Conservation (phyloP, 1,140 invertebrate species). For the Hestina assimilis region DNA sequence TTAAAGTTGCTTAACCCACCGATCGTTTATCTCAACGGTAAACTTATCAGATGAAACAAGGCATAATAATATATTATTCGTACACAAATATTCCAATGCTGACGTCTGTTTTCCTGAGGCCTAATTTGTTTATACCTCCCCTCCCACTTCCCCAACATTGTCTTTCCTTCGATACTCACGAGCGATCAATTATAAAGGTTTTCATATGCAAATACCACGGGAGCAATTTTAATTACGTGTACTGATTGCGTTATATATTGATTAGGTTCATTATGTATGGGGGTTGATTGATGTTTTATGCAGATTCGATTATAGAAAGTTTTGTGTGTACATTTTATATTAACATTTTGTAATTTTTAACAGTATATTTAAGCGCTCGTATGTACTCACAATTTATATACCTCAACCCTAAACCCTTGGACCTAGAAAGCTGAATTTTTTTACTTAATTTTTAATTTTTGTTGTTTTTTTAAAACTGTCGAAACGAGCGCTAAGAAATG, state of each 20-base stretch:
- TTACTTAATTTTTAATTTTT: no score
- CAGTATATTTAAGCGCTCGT: background rate
- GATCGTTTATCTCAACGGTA: no score
- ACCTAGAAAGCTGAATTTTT: no score
- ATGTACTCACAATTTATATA: no score
- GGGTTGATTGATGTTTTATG: constrained; percentile 33
- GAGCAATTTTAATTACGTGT: constrained; percentile 64
- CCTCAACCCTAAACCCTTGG: no score
- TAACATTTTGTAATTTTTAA: background rate
- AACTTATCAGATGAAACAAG: no score
- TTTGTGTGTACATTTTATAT: constrained; percentile 5
- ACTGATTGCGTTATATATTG: constrained; percentile 68
- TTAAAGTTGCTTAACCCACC: no score
- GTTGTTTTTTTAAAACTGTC: no score
- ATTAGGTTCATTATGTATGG: constrained; percentile 45
- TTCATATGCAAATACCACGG: constrained; percentile 69
- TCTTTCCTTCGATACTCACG: constrained; percentile 46
- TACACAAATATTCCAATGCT: constrained; percentile 1
- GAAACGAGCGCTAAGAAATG: no score
- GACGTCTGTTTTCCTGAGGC: constrained; percentile 36
- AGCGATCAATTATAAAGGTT: constrained; percentile 66
- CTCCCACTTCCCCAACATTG: constrained; percentile 40
- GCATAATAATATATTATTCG: background rate
- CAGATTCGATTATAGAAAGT: constrained; percentile 25
- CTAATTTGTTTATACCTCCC: constrained; percentile 37